These are phyloP conservation scores for Actenoides lindsayi DNA, from an alignment of 2,113 vertebrate genomes.

Conservation along the genomic window DNA sequence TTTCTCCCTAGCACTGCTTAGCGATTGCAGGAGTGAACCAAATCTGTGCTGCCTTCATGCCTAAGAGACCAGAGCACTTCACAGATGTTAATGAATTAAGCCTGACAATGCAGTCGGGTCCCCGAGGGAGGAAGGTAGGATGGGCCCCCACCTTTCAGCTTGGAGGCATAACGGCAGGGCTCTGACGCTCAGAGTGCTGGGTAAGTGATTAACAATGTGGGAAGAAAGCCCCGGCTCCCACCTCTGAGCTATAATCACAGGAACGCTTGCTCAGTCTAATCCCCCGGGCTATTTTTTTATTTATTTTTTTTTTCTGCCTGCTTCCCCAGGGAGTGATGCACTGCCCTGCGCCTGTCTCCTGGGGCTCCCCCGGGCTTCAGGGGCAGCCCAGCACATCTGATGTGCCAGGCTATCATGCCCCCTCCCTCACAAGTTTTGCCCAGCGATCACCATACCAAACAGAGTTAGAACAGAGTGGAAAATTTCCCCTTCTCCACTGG, in stretches of 20 bases:
- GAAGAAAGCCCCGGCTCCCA: constrained; percentile 35
- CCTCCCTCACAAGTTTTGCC: background rate
- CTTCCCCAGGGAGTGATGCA: background rate
- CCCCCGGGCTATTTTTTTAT: background rate
- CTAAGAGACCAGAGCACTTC: background rate
- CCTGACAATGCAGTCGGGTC: constrained; percentile 21
- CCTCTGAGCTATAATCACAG: constrained; percentile 35
- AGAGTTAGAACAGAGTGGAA: constrained; percentile 11
- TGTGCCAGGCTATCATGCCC: background rate
- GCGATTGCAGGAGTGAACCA: background rate
- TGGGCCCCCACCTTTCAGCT: constrained; percentile 40
- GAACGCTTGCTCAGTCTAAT: constrained; percentile 20
- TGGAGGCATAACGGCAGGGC: constrained; percentile 18
- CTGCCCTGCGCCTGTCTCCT: background rate
- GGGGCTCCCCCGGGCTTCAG: background rate
- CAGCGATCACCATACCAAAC: background rate
- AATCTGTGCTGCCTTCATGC: background rate
- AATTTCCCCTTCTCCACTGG: background rate
- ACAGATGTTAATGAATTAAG: constrained; percentile 52
- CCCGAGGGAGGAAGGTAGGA: constrained; percentile 40
- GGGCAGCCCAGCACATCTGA: background rate
- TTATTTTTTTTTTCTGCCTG: background rate
- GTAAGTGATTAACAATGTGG: constrained; percentile 47
- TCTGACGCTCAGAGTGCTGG: constrained; percentile 30
- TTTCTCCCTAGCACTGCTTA: background rate